Evolutionary conservation across 2,113 vertebrate genomes (phyloP).

Genomic region (Halichoeres trimaculatus): DNA sequence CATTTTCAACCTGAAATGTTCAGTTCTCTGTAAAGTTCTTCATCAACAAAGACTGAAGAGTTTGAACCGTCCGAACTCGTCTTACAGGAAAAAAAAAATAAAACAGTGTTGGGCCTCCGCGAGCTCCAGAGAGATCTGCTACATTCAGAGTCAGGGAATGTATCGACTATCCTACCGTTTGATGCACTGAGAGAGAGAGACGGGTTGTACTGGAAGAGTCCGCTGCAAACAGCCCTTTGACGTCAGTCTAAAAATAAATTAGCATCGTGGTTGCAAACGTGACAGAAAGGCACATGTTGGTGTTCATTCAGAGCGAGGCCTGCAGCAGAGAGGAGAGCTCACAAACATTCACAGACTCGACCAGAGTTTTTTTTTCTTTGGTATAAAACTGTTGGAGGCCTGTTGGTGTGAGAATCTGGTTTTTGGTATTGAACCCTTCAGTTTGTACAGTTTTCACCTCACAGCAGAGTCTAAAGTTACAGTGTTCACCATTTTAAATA

Average conservation of each 20-base stretch:
- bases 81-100: constrained; percentile 20
- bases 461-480: constrained; percentile 62
- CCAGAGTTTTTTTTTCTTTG: constrained; percentile 72
- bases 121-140: constrained; percentile 34
- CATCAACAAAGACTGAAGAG: constrained; percentile 14
- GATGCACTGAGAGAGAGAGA: constrained; percentile 54
- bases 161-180: constrained; percentile 68
- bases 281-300: constrained; percentile 72
- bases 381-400: constrained; percentile 62
- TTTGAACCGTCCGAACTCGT: constrained; percentile 16
- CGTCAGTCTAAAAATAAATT: constrained; percentile 63
- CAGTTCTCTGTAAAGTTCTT: constrained; percentile 19
- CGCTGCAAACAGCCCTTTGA: constrained; percentile 59
- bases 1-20: constrained; percentile 47
- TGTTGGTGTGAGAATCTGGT: constrained; percentile 67
- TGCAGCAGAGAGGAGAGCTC: constrained; percentile 46
- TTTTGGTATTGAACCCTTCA: constrained; percentile 63
- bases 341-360: constrained; percentile 51
- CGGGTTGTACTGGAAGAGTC: constrained; percentile 53
- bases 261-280: constrained; percentile 42
- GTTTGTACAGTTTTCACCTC: constrained; percentile 26
- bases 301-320: constrained; percentile 45
- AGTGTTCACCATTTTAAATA: constrained; percentile 67
- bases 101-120: constrained; percentile 24
- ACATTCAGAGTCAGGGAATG: constrained; percentile 81